Evolutionary conservation across 2,797 vertebrate genomes (phyloP).

Genomic region (Lepus townsendii): DNA sequence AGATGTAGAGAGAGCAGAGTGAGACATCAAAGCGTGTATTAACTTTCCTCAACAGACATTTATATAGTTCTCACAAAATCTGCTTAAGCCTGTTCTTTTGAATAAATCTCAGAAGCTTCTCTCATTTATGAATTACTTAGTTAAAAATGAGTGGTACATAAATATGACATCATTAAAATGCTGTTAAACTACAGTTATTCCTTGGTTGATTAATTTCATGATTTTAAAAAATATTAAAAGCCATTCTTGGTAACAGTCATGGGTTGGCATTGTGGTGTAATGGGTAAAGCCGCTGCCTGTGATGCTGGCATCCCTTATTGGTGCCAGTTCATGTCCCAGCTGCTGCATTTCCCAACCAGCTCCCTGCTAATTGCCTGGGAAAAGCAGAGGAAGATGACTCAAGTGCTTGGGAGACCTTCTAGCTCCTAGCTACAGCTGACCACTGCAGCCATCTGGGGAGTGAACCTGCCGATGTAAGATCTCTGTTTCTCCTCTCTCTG

Average conservation of each 20-base stretch:
- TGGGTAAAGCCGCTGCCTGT: too few species aligned
- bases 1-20: neutral
- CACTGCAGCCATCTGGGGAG: too few species aligned
- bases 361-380: too few species aligned
- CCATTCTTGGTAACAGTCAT: neutral
- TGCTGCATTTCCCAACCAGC: too few species aligned
- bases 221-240: neutral
- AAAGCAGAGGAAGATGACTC: too few species aligned
- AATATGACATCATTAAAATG: neutral
- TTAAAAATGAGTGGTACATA: neutral
- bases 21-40: neutral
- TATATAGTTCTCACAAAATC: neutral
- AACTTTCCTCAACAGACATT: neutral
- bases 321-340: too few species aligned
- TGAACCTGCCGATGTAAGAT: too few species aligned
- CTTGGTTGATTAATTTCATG: neutral
- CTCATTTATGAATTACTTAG: constrained; percentile 6
- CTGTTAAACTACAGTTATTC: constrained; percentile 32
- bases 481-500: too few species aligned
- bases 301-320: too few species aligned
- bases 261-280: too few species aligned
- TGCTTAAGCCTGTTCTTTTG: neutral
- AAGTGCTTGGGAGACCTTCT: too few species aligned
- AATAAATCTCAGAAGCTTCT: neutral
- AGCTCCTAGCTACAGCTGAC: too few species aligned